Percentiles rank a stretch among this genome's conserved stretches.
Conservation (phyloP, 2,888 invertebrate genomes). For the Sinodicranocentrus sp. region DNA sequence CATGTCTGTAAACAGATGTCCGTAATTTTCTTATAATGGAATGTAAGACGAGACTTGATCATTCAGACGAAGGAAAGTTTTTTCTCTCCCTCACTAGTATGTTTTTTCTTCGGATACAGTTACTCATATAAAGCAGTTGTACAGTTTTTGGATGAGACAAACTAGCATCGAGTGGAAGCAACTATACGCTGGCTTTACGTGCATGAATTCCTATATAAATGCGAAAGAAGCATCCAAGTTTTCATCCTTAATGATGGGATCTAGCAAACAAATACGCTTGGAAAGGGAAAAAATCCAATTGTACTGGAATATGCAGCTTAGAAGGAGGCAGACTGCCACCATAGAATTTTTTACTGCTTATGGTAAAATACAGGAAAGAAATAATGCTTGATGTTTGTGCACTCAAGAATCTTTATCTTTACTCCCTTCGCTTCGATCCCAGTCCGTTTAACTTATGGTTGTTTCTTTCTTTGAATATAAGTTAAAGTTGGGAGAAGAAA, state of each 20-base stretch:
- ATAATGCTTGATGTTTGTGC: slow-evolving; percentile 31
- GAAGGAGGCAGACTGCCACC: not conserved
- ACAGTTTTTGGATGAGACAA: slow-evolving; percentile 5
- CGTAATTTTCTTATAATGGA: slow-evolving; percentile 68
- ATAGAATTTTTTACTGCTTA: slow-evolving; percentile 25
- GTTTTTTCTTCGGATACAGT: slow-evolving; percentile 18
- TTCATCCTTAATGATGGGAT: slow-evolving; percentile 45
- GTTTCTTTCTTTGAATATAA: slow-evolving; percentile 16
- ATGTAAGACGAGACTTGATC: slow-evolving; percentile 57
- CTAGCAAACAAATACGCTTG: slow-evolving; percentile 32
- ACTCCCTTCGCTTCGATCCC: not conserved
- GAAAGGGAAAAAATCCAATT: slow-evolving; percentile 41
- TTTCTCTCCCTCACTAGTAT: too few relatives aligned
- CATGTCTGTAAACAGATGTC: slow-evolving; percentile 65
- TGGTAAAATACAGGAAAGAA: slow-evolving; percentile 30
- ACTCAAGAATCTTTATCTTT: slow-evolving; percentile 24
- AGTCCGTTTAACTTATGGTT: slow-evolving; percentile 10
- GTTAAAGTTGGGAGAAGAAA: not conserved
- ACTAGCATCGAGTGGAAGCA: not conserved
- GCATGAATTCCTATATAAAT: too few relatives aligned
- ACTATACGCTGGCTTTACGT: not conserved
- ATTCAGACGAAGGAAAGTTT: slow-evolving; percentile 35
- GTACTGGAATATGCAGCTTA: slow-evolving; percentile 11
- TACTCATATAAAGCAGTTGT: not conserved
- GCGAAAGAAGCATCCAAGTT: slow-evolving; percentile 32